These are phyloP conservation scores for Catharus fuscescens DNA, from an alignment of 2,113 vertebrate species.

Conservation along the genomic window DNA sequence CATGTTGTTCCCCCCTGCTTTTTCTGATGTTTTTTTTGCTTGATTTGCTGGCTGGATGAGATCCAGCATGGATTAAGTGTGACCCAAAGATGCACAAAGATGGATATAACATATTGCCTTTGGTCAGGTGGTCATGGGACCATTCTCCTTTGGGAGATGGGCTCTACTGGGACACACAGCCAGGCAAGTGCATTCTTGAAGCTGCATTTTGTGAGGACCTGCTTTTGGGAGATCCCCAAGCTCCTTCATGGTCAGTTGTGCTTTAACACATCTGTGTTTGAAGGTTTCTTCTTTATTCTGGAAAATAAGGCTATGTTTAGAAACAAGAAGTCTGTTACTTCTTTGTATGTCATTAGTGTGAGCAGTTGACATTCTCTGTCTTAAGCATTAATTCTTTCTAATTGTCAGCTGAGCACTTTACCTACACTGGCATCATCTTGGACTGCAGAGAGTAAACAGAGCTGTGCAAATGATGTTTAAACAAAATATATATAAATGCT, in stretches of 20 bases:
- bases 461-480: not conserved
- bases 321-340: not conserved
- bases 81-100: not conserved
- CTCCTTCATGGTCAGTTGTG: not conserved
- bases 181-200: not conserved
- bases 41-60: not conserved
- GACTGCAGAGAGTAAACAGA: not conserved
- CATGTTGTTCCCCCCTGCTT: not conserved
- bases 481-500: not conserved
- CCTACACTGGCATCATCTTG: not conserved
- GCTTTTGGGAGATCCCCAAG: not conserved
- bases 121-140: not conserved
- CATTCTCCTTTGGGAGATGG: not conserved
- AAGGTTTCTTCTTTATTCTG: not conserved
- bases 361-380: not conserved
- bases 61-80: not conserved
- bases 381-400: not conserved
- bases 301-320: not conserved
- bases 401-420: not conserved
- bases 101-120: not conserved
- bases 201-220: not conserved
- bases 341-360: not conserved
- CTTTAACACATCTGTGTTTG: rapidly evolving
- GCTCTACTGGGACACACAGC: not conserved
- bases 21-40: not conserved